These are phyloP conservation scores for Burhinus oedicnemus DNA, from an alignment of 2,113 vertebrate species.

Conservation along the genomic window DNA sequence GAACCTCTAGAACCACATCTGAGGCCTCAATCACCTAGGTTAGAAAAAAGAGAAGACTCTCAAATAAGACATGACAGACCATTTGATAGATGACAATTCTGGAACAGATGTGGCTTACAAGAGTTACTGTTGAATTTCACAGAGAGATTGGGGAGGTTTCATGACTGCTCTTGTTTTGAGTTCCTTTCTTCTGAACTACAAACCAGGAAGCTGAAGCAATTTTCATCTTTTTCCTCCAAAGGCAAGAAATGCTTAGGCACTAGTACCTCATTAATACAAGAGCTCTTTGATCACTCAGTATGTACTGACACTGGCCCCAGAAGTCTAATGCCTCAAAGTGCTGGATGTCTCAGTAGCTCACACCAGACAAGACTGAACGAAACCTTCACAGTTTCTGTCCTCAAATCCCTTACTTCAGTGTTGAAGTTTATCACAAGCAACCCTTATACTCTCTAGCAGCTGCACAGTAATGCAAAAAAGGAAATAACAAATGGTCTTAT, in stretches of 20 bases:
- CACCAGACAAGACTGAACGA: not conserved
- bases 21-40: constrained; percentile 88
- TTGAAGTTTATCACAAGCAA: not conserved
- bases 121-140: not conserved
- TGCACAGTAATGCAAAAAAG: not conserved
- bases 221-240: not conserved
- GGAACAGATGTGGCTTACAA: not conserved
- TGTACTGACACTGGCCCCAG: not conserved
- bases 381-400: not conserved
- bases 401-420: not conserved
- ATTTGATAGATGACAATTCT: not conserved
- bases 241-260: not conserved
- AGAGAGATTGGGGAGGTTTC: not conserved
- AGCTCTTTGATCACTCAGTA: not conserved
- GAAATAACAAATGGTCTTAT: not conserved
- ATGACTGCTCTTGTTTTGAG: not conserved
- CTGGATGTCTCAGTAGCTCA: not conserved
- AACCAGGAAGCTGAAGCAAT: not conserved
- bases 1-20: constrained; percentile 89
- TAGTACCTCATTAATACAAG: not conserved
- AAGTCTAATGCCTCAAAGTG: not conserved
- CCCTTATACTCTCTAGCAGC: not conserved
- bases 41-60: not conserved
- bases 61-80: not conserved
- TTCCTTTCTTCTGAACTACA: not conserved